Conservation (phyloP, 2,888 invertebrate species). For the Anthrax anthrax region DNA sequence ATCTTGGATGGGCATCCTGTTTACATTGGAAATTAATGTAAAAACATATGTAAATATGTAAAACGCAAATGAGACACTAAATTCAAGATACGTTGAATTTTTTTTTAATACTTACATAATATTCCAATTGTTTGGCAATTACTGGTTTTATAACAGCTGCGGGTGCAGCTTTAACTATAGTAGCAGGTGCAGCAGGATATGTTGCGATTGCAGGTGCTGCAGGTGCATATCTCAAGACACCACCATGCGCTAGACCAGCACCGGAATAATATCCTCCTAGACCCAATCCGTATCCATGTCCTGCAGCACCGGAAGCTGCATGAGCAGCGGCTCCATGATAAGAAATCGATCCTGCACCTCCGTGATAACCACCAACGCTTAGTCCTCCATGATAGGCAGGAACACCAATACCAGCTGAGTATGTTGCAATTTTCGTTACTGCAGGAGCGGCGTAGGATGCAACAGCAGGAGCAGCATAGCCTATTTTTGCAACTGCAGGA, state of each 20-base stretch:
- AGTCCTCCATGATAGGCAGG: constrained; percentile 1
- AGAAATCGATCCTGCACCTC: constrained; percentile 9
- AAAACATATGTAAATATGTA: neutral
- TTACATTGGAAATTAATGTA: constrained; percentile 7
- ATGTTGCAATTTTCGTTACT: constrained; percentile 3
- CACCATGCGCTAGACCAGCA: constrained; percentile 11
- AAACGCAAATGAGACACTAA: neutral
- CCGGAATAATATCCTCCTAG: neutral
- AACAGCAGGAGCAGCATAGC: constrained; percentile 9
- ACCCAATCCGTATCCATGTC: neutral
- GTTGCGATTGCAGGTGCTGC: constrained; percentile 24
- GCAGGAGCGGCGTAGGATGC: constrained; percentile 4
- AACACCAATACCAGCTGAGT: constrained; percentile 2
- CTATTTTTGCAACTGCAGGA: constrained; percentile 14
- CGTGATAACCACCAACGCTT: constrained; percentile 4
- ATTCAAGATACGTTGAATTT: neutral
- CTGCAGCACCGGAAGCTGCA: neutral
- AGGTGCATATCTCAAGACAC: constrained; percentile 27
- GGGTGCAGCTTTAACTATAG: constrained; percentile 29
- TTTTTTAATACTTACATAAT: constrained; percentile 40
- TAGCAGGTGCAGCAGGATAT: constrained; percentile 30
- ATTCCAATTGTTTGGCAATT: constrained; percentile 45
- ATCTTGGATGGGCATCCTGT: constrained; percentile 51
- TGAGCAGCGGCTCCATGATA: constrained; percentile 26
- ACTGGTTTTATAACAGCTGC: constrained; percentile 38